Evolutionary conservation across 2,888 invertebrate genomes (phyloP), one percentile per base, ranked within the genome.

Genomic region (Drosophila nr. medialis): DNA sequence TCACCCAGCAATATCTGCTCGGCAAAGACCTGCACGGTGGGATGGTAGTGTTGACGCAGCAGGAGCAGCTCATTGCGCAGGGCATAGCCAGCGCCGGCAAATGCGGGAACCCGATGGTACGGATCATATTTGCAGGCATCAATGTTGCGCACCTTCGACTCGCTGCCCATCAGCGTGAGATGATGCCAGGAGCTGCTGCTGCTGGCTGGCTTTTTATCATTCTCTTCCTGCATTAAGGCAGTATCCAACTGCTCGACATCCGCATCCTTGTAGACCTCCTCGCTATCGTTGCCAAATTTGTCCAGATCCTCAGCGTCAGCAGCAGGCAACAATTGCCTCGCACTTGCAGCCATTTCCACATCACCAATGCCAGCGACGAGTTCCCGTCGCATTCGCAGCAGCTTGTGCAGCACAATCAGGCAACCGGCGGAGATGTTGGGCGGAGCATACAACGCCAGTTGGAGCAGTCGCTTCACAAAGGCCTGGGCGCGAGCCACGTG

Each of bases 11-110:
- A 91, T 7, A 99, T 93, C 79, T 95, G 96, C 53, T 95, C 94
- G 0, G 99, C 98, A 93, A 98, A 99, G 67, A 99, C 93, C 54
- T 96, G 94, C 2, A 99, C 97, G 0, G 98, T 96, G 0, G 99
- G 99, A 93, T 99, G 99, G 92, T 95, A 98, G 92, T 99, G 98
- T 0, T 94, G 91, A 0, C 94, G 92, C 1, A 99, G 93, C 0
- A 95, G 92, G 13, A 94, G 79, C n/a, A 99, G 93, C 92, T 99
- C 99, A 59, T 95, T 93, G 71, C 96, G 95, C 0, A 96, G 94
- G 0, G 96, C 94, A 63, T 94, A 94, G 50, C 96, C 95, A 0
- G 97, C 97, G 34, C 97, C 96, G 15, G 97, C 96, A 93, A 95
- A 97, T 21, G 96, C 92, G 0, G 99, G 99, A 93, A 99, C 99